Percentiles rank a stretch among this genome's conserved stretches.
Conservation (phyloP, 2,797 vertebrate species). For the Heteromormyrus szaboi region DNA sequence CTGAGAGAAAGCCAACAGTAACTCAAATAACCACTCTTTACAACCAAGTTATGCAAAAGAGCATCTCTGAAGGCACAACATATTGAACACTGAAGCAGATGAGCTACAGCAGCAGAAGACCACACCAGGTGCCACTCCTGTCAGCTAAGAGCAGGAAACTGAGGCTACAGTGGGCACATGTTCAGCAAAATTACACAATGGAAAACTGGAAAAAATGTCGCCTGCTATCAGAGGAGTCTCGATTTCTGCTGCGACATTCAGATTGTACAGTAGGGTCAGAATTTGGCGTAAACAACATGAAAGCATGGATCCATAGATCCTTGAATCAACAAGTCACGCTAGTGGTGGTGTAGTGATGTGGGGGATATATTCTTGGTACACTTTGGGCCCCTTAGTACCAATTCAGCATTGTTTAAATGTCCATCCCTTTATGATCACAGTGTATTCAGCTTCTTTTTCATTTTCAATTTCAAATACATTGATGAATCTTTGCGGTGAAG, state of each 20-base stretch:
- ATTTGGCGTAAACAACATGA: constrained; percentile 31
- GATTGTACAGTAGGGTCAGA: constrained; percentile 24
- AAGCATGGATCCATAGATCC: constrained; percentile 23
- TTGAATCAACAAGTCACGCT: constrained; percentile 26
- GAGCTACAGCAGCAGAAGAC: background rate
- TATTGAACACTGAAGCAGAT: background rate
- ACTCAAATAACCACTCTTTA: background rate
- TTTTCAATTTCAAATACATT: no score
- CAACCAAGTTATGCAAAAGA: background rate
- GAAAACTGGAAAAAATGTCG: background rate
- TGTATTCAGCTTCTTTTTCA: no score
- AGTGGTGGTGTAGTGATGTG: constrained; percentile 7
- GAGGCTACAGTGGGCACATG: background rate
- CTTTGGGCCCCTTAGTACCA: no score
- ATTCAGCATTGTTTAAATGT: no score
- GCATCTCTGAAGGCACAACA: background rate
- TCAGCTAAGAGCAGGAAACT: background rate
- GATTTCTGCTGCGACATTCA: constrained; percentile 21
- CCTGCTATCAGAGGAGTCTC: constrained; percentile 4
- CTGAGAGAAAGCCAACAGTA: background rate
- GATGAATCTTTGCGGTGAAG: no score
- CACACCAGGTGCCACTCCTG: background rate
- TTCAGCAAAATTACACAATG: background rate
- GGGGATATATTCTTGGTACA: no score
- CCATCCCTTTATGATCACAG: no score